Evolutionary conservation across 2,888 invertebrate species (phyloP), one percentile per base, ranked within the genome.

Genomic region (Netelia inedita): DNA sequence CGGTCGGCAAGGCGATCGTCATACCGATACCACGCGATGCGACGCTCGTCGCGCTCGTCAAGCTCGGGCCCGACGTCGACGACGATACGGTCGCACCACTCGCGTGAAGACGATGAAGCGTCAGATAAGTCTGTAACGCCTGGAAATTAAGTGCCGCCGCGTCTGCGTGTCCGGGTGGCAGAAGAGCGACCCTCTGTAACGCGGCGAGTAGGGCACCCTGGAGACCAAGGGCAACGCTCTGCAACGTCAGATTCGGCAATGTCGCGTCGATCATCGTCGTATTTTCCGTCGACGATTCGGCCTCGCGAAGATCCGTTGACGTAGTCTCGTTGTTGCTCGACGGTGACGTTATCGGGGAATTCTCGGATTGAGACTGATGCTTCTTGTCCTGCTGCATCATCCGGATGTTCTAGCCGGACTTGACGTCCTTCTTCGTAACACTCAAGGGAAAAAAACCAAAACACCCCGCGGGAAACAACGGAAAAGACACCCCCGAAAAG

Each of bases 181-280:
- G 93, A 28, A 98, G 94, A 0, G 97, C 97, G 0, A 97, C 98
- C 91, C 97, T 97, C 93, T 97, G 97, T 87, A 98, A 94, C 10
- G 97, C 97, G 90, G 96, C 97, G 94, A 98, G 96, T 95, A 98
- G 96, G 9, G 97, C 97, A 91, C 97, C 97, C 94, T 98, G 98
- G 73, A 98, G 94, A 14, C 97, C 97, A 87, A 97, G 95, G 50
- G 97, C 97, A 71, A 97, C 97, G 90, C 96, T 96, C 93, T 97
- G 97, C 19, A 95, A 80, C 41, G 93, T 92, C 41, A 93, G 79
- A 88, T 90, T 92, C 1, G 93, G 91, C 73, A 93, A 79, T 19
- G 87, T 85, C 23, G 86, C 76, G 16, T 89, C 80, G 9, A 87
- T 89, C 89, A 75, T 82, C 19, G 16, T 85, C 61, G 61, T 80